phyloP scores from a whole-genome alignment of 2,888 invertebrate genomes.

The Yponomeuta malinellus region DNA sequence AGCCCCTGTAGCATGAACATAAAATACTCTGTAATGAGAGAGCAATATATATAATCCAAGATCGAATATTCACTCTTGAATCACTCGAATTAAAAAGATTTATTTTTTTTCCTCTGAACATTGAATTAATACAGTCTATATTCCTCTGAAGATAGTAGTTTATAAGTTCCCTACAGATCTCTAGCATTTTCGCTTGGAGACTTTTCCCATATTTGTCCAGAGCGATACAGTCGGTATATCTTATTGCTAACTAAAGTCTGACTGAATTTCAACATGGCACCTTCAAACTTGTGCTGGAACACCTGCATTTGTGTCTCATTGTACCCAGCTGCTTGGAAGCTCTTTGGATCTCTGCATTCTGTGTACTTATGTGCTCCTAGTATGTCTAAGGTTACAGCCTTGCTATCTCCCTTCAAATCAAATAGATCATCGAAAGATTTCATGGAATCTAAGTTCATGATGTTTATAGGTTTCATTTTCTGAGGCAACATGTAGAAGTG shows the following conservation, averaged over 20 bases:
- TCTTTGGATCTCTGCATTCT: constrained; percentile 62
- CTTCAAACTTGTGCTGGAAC: constrained; percentile 69
- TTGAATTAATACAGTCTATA: too few species aligned
- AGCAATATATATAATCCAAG: too few species aligned
- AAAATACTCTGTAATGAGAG: too few species aligned
- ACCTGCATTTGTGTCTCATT: constrained; percentile 66
- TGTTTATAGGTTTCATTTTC: constrained; percentile 36
- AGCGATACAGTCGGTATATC: constrained; percentile 61
- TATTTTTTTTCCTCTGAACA: too few species aligned
- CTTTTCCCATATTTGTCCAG: constrained; percentile 69
- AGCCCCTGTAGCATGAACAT: too few species aligned
- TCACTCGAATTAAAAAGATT: too few species aligned
- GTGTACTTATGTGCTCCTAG: constrained; percentile 63
- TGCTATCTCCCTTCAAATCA: constrained; percentile 40
- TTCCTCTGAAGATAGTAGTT: background rate
- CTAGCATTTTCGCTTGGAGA: constrained; percentile 49
- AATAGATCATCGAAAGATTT: constrained; percentile 59
- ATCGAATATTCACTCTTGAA: too few species aligned
- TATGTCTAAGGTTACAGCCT: constrained; percentile 48
- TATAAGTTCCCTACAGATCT: constrained; percentile 34
- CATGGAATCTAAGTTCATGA: constrained; percentile 66
- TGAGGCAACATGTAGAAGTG: constrained; percentile 56
- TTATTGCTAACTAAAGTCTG: constrained; percentile 63
- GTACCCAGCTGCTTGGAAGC: constrained; percentile 47
- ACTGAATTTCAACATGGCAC: constrained; percentile 68